Evolutionary conservation across 2,888 invertebrate genomes (phyloP).

Genomic region (Lamellibrachia satsuma): DNA sequence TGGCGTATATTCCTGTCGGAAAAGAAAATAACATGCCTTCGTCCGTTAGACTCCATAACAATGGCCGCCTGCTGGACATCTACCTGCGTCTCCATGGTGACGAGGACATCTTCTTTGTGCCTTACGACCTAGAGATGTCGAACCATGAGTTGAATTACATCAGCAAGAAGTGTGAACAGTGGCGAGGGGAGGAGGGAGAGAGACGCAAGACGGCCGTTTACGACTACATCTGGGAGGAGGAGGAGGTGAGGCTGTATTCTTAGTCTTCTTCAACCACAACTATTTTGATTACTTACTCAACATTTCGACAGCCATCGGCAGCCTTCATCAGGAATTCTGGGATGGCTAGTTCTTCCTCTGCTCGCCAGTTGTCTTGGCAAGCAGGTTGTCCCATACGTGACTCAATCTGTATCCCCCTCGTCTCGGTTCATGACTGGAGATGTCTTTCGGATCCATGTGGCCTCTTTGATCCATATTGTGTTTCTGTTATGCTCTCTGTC

Average conservation of each 20-base stretch:
- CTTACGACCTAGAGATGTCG: conserved; percentile 62
- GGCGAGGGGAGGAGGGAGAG: conserved; percentile 63
- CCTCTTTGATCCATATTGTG: too few species aligned
- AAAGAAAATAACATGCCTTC: background rate
- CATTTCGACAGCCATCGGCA: too few species aligned
- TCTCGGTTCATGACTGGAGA: too few species aligned
- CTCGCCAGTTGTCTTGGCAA: too few species aligned
- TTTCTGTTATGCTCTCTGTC: too few species aligned
- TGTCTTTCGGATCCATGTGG: too few species aligned
- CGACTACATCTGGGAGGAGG: conserved; percentile 64
- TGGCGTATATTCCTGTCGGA: background rate
- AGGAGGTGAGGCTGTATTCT: conserved; percentile 48
- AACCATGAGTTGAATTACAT: conserved; percentile 60
- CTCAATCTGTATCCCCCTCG: too few species aligned
- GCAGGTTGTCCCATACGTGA: too few species aligned
- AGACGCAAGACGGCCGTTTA: conserved; percentile 59
- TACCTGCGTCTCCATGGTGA: conserved; percentile 61
- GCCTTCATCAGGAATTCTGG: too few species aligned
- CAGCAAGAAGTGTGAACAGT: conserved; percentile 56
- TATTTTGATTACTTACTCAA: too few species aligned
- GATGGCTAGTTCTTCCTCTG: too few species aligned
- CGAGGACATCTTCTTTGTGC: conserved; percentile 59
- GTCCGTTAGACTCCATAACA: conserved; percentile 59
- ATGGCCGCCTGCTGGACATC: conserved; percentile 63
- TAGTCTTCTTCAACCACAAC: too few species aligned